A percentile compares a stretch with the other conserved stretches of the same genome.
Conservation (phyloP, 37 sponge, comb jelly and placozoan genomes). For the Eunapius fragilis region DNA sequence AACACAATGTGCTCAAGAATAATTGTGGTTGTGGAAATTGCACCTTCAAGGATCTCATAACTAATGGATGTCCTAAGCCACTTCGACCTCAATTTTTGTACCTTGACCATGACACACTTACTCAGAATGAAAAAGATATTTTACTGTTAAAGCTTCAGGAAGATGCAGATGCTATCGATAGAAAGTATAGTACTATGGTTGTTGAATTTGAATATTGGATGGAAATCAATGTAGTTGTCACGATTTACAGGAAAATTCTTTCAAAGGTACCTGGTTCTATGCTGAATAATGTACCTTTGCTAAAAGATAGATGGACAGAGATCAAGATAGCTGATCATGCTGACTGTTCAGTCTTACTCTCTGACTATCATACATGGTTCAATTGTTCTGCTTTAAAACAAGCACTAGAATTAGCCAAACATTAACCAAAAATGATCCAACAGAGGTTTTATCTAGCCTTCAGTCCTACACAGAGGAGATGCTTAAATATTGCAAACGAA, state of each 20-base stretch:
- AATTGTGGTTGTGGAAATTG: not conserved
- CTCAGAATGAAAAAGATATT: not conserved
- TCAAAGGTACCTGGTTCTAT: not conserved
- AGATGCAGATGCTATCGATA: not conserved
- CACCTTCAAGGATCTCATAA: not conserved
- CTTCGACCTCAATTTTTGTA: not conserved
- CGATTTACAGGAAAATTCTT: not conserved
- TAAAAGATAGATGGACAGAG: not conserved
- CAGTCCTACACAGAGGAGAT: not conserved
- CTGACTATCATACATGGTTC: not conserved
- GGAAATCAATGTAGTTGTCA: not conserved
- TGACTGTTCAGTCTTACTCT: not conserved
- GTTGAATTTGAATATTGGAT: not conserved
- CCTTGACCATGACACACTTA: not conserved
- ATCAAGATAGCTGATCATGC: not conserved
- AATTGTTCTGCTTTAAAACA: not conserved
- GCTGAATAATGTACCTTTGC: not conserved
- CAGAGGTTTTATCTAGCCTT: not conserved
- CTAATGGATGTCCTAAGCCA: not conserved
- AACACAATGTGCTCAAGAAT: too few species aligned
- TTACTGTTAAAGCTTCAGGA: not conserved
- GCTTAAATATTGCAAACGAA: not conserved
- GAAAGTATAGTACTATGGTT: not conserved
- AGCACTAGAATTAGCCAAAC: not conserved
- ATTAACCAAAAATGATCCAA: not conserved